Base-by-base conservation (phyloP, 2,888 invertebrate genomes). In the Sarcophaga variegata region DNA sequence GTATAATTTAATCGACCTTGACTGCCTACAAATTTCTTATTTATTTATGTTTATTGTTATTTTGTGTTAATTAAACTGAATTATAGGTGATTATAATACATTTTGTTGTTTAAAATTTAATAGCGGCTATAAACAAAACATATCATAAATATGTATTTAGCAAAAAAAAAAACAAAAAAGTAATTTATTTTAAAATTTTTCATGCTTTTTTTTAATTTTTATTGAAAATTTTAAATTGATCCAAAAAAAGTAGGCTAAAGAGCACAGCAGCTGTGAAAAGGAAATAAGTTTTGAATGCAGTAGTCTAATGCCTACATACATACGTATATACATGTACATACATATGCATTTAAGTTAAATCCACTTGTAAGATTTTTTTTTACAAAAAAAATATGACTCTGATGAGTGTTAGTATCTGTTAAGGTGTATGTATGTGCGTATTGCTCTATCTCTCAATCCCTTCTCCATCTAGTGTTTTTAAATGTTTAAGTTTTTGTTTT, bases 11-110 rank as follows among this genome's bases (percentile, higher is more conserved):
- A 2, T 10, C 37, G 37, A 10, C 10, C 10, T 37, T 37, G 37
- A 37, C 3, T 10, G 10, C 25, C 54, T 27, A 71, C 8, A 27
- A 17, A n/a, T n/a, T 25, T 2, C 2, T 27, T n/a, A 17, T 71
- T 25, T 69, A n/a, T 67, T 45, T 47, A 8, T 17, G 49, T 27
- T 62, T 37, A 37, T 37, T 37, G 37, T 37, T 59, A 37, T 22
- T n/a, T 64, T 62, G 17, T 63, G 62, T 70, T 63, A 22, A 70
- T 69, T 17, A 69, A 71, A 75, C 63, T 78, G 72, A 63, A 22
- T 76, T 72, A 10, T 47, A 72, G 59, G 59, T 74, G 47, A 67
- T 72, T 59, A 25, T 37, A 37, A 2, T 8, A 37, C 6, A 69
- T 67, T 45, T 77, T 60, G 2, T 49, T 49, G 5, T 49, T 49